Evolutionary conservation across 2,113 vertebrate species (phyloP), one percentile per base, ranked within the genome.

Genomic region (Salvelinus alpinus): DNA sequence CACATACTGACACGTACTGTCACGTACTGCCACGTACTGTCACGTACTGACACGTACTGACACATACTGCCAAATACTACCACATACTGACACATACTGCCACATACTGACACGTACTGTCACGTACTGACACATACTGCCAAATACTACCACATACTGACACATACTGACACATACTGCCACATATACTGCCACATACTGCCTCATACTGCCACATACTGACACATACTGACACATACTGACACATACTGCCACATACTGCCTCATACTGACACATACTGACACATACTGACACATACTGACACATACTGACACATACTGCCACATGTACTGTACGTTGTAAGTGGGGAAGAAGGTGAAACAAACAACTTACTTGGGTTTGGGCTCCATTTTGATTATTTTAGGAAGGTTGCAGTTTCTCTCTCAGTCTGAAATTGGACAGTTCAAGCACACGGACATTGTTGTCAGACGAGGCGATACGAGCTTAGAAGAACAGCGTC

Each of bases 301-400:
- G 18, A 0, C 54, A 66, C 34, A 34, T 34, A 34, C 7, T 34
- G 34, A 7, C 20, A 67, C 27, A 31, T 34, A 34, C 16, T 29
- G 14, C 6, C 25, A 27, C 4, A 18, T 5, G 18, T 16, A 34
- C 66, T 1, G 5, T n/a, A 8, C 9, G 29, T 22, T 57, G 51
- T 20, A 57, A 18, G 12, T 16, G 3, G 22, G 8, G 9, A 68
- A 38, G 6, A 72, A 20, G 13, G 3, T 5, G 34, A 22, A 64
- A 31, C 16, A 5, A 5, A 18, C 57, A 24, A 79, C 79, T 22
- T 86, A 90, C 87, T 80, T 83, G 0, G 12, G 62, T 66, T 60
- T 84, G 13, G 79, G 64, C 27, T 87, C 85, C 89, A 71, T 71
- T 69, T n/a, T n/a, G 25, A 34, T 20, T 0, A 0, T 25, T 25